Conservation (phyloP, 2,797 vertebrate genomes). For the Rhincodon typus region DNA sequence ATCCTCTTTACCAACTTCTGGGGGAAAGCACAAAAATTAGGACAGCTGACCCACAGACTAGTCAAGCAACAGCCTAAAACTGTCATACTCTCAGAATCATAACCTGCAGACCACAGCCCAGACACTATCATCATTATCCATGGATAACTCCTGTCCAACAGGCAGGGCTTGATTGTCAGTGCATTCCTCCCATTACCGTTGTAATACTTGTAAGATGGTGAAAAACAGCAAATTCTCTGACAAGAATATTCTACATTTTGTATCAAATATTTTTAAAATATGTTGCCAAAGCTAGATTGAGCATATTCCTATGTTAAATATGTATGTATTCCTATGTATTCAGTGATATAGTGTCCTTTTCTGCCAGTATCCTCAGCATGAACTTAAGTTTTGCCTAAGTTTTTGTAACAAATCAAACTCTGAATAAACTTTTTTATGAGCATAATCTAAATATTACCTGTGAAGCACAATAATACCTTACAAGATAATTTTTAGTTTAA, state of each 20-base stretch:
- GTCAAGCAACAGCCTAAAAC: no score
- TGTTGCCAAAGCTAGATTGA: neutral
- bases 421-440: neutral
- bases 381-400: neutral
- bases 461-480: neutral
- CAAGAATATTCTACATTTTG: neutral
- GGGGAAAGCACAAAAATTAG: no score
- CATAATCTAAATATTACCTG: neutral
- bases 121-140: no score
- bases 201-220: neutral
- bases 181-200: neutral
- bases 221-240: no score
- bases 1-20: no score
- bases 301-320: neutral
- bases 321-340: neutral
- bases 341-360: neutral
- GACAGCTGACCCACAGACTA: no score
- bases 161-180: no score
- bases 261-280: neutral
- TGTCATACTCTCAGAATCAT: no score
- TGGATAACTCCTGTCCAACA: no score
- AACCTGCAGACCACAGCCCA: no score
- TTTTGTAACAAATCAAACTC: slow-evolving; percentile 25
- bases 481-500: neutral
- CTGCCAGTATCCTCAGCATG: neutral